phyloP scores from a whole-genome alignment of 2,113 vertebrate species.

The Pachyramphus minor region DNA sequence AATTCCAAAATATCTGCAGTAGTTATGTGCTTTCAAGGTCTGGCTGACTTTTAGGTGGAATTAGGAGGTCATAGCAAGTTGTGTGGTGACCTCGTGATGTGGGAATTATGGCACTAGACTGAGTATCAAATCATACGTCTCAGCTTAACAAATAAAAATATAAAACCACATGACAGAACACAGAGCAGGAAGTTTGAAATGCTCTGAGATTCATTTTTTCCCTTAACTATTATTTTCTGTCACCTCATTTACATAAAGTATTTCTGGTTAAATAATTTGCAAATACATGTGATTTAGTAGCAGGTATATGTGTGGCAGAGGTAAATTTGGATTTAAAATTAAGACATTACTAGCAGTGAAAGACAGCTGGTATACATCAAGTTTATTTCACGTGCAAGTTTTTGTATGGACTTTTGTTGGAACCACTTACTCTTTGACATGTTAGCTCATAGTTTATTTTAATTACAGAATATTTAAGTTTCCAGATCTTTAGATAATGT shows the following conservation, averaged over 20 bases:
- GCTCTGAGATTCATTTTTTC: background rate
- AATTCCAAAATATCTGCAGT: background rate
- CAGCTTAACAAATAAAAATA: background rate
- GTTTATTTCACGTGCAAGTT: background rate
- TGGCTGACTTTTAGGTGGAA: background rate
- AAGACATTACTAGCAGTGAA: background rate
- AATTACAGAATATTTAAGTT: conserved; percentile 23
- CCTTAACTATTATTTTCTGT: background rate
- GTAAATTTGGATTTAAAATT: background rate
- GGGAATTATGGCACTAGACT: background rate
- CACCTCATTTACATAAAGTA: conserved; percentile 37
- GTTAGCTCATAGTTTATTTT: conserved; percentile 39
- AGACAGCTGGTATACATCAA: conserved; percentile 10
- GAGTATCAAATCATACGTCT: background rate
- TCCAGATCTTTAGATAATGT: background rate
- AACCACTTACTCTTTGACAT: background rate
- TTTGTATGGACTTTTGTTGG: background rate
- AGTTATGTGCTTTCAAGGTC: background rate
- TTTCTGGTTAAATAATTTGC: conserved; percentile 24
- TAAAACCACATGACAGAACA: background rate
- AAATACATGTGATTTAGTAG: background rate
- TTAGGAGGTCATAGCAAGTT: background rate
- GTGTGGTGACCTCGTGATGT: background rate
- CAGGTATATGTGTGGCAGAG: background rate
- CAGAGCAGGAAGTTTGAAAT: background rate